Base-by-base conservation (phyloP, 2,888 invertebrate genomes). In the Leptothorax acervorum region DNA sequence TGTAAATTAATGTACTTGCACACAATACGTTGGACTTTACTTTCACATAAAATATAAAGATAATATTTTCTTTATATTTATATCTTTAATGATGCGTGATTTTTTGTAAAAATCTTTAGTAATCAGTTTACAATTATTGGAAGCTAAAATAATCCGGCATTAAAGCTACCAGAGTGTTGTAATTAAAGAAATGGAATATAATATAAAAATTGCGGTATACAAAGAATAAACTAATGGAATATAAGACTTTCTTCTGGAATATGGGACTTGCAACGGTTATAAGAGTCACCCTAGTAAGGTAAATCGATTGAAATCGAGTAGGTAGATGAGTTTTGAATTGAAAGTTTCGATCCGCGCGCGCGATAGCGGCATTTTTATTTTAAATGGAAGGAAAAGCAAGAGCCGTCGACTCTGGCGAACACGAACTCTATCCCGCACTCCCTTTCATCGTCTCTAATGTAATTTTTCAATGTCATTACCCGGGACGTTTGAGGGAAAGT, bases 391-490 rank as follows among this genome's bases (percentile, higher is more conserved):
- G 85, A 85, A 82, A 86, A 86, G 86, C 81, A 79, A 68, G 82
- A 76, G 60, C 57, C 74, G 35, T 53, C 55, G 70, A 82, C 75
- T 55, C 53, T 85, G 85, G 76, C 75, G 76, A 84, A 66, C 65
- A 85, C 88, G 87, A 85, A 57, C 86, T 85, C 68, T 85, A 79
- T 82, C 86, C 83, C 79, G 79, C 84, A 45, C 85, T 87, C 91
- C 91, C 90, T 92, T 92, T 92, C 88, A 91, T 89, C 90, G 89
- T 70, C 83, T 84, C 85, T 92, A 92, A 92, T 78, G 87, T 83
- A 90, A 92, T 92, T 92, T 92, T 92, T 92, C 87, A 89, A 91
- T 88, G 88, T 90, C 87, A 87, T 92, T 91, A 90, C 84, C 83
- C 87, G 85, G 82, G 83, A 83, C 90, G 88, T 88, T 90, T 88